A percentile compares a stretch with the other conserved stretches of the same genome.
These are phyloP conservation scores for Andrena camellia DNA, from an alignment of 2,888 invertebrate genomes.

Conservation along the genomic window DNA sequence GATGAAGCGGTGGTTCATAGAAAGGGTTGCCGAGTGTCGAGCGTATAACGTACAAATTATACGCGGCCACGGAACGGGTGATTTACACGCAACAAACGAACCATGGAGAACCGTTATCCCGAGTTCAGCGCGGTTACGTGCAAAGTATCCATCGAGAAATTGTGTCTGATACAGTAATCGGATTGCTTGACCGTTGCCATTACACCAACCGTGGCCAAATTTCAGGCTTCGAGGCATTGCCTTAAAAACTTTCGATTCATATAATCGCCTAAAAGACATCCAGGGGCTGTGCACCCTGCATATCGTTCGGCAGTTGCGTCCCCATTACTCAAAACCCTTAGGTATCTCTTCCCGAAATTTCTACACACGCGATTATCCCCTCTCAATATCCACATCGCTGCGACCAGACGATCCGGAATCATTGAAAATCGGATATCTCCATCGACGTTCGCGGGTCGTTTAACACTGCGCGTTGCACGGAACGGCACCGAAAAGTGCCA, in stretches of 20 bases:
- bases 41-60: conserved; percentile 60
- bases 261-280: too few relatives aligned
- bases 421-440: conserved; percentile 16
- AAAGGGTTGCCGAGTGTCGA: conserved; percentile 59
- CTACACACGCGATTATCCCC: too few relatives aligned
- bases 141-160: conserved; percentile 58
- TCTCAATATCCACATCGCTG: too few relatives aligned
- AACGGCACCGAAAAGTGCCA: conserved; percentile 16
- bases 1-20: conserved; percentile 47
- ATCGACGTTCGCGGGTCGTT: conserved; percentile 9
- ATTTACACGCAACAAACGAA: conserved; percentile 62
- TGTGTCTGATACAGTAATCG: conserved; percentile 56
- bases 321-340: too few relatives aligned
- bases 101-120: conserved; percentile 57
- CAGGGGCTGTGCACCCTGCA: too few relatives aligned
- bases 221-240: conserved; percentile 6
- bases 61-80: conserved; percentile 61
- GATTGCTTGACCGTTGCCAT: conserved; percentile 51
- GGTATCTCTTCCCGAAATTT: too few relatives aligned
- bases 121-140: conserved; percentile 48
- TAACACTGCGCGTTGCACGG: neutral
- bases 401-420: too few relatives aligned
- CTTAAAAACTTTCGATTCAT: conserved; percentile 12
- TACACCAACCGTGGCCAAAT: conserved; percentile 31
- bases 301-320: too few relatives aligned